Base-by-base conservation (phyloP, 2,113 vertebrate genomes). In the Pachyramphus minor region DNA sequence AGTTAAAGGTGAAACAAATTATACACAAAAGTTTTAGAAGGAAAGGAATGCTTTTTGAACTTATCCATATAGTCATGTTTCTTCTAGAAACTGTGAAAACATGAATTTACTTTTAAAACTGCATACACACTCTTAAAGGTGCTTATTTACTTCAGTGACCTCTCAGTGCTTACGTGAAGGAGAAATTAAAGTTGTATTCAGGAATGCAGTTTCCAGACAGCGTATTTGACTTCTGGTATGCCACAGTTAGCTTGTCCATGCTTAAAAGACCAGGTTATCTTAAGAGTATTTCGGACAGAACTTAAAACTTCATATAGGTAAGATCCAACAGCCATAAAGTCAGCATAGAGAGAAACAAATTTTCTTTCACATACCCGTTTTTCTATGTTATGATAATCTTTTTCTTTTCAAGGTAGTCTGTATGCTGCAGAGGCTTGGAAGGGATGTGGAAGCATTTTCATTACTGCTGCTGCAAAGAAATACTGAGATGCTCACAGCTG, bases 121-220 rank as follows among this genome's bases (percentile, higher is more conserved):
- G 21, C 2, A 2, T 53, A 6, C 0, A 2, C 11, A 2, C 21
- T 66, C 14, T 35, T 63, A 24, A 14, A 66, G 47, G 42, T 72
- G 13, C 25, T 62, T 33, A 15, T 64, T 63, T 72, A 41, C 33
- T 25, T 64, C 42, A 18, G 19, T 63, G 56, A 55, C 47, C 30
- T 93, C 63, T 14, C 22, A 14, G 35, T 52, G 56, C 30, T 91
- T 21, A 21, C 2, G 7, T 9, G 49, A 90, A 69, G 27, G 55
- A 90, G 64, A 56, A 90, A 20, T 55, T 14, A 23, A 82, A 75
- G 55, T 18, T 71, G 25, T 0, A 1, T 37, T 86, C 33, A 60
- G 93, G 64, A 92, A 77, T 71, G 52, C 45, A 8, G 56, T 77
- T 71, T 78, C 58, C 56, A 58, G n/a, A 21, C 27, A 49, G 42